These are phyloP conservation scores for Charanyca ferruginea DNA, from an alignment of 2,888 invertebrate species.

Conservation along the genomic window DNA sequence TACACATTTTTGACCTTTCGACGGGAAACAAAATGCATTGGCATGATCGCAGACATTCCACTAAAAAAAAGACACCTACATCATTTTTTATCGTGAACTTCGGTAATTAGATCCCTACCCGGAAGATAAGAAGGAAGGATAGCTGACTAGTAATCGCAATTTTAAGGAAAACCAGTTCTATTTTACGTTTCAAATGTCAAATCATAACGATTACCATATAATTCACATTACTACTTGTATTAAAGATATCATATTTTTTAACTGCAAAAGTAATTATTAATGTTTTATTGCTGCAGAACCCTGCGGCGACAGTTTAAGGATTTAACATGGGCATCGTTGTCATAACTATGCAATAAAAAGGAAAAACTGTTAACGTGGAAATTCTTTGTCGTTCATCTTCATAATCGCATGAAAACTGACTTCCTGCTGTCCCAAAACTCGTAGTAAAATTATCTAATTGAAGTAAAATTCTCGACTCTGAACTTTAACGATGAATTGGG, in stretches of 20 bases:
- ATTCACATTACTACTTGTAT: slow-evolving; percentile 44
- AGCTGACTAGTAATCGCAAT: slow-evolving; percentile 19
- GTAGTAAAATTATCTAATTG: no score
- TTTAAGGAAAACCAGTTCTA: slow-evolving; percentile 51
- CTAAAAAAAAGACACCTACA: slow-evolving; percentile 29
- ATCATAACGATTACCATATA: slow-evolving; percentile 41
- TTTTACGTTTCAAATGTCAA: slow-evolving; percentile 59
- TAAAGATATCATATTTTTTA: slow-evolving; percentile 44
- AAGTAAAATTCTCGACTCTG: background rate
- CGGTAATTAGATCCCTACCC: slow-evolving; percentile 36
- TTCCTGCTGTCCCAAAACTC: no score
- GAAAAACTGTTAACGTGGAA: background rate
- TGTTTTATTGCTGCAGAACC: slow-evolving; percentile 39
- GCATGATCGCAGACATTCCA: background rate
- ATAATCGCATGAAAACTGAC: background rate
- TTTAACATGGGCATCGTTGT: background rate
- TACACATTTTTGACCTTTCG: background rate
- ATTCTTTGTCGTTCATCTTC: no score
- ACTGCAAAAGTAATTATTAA: slow-evolving; percentile 45
- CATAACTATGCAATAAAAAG: background rate
- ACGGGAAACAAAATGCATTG: background rate
- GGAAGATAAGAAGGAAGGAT: slow-evolving; percentile 37
- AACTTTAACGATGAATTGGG: background rate
- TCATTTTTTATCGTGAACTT: slow-evolving; percentile 12
- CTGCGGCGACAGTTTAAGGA: slow-evolving; percentile 32